Conservation (phyloP, 2,113 vertebrate genomes). For the Petrocephalus microphthalmus region DNA sequence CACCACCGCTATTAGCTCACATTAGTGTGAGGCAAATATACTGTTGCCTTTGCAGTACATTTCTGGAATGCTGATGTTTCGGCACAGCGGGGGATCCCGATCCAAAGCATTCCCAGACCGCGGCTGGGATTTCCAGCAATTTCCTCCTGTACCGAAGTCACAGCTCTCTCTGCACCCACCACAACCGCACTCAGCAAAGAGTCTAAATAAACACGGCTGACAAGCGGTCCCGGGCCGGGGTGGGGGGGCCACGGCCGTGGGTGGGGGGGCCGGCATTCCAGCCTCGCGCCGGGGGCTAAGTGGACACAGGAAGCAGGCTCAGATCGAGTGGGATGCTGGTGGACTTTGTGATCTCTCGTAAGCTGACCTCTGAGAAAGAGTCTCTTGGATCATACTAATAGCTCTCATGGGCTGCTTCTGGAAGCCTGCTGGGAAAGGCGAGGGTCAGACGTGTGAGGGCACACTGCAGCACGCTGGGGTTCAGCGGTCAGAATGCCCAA, state of each 20-base stretch:
- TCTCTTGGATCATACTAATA: neutral
- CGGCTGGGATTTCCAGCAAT: constrained; percentile 33
- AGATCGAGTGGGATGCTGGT: neutral
- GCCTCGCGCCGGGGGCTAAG: neutral
- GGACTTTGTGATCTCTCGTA: neutral
- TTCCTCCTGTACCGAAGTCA: constrained; percentile 35
- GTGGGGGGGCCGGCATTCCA: neutral
- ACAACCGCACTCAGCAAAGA: constrained; percentile 31
- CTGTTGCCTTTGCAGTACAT: constrained; percentile 42
- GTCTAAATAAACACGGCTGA: constrained; percentile 30
- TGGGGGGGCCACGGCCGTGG: neutral
- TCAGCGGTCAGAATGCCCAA: neutral
- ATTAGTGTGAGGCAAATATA: constrained; percentile 42
- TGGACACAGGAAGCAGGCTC: constrained; percentile 8
- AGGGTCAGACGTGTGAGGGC: neutral
- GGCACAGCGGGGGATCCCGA: constrained; percentile 25
- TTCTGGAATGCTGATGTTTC: constrained; percentile 33
- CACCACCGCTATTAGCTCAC: constrained; percentile 43
- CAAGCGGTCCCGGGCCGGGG: constrained; percentile 2
- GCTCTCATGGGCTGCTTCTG: neutral
- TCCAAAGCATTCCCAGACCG: constrained; percentile 43
- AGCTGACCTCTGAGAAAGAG: neutral
- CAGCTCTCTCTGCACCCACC: constrained; percentile 27
- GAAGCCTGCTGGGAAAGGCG: neutral
- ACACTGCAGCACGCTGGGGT: neutral